phyloP scores from a whole-genome alignment of 23 tunicate species.

The Botrylloides violaceus region DNA sequence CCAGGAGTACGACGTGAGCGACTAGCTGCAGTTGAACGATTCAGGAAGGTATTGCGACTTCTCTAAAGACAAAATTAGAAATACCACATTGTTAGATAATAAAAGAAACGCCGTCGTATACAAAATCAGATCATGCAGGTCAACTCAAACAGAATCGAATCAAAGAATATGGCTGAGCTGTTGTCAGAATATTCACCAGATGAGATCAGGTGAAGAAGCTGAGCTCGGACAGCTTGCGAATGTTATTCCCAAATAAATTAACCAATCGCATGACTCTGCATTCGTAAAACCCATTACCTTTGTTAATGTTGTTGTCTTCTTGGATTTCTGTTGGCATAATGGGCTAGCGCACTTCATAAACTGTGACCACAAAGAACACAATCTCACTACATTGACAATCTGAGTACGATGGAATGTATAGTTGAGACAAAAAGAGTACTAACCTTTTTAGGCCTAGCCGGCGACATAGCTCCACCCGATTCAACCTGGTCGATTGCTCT shows the following conservation, averaged over 20 bases:
- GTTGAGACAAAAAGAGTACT: background rate
- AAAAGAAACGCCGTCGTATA: no score
- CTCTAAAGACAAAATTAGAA: no score
- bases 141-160: no score
- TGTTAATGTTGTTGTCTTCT: background rate
- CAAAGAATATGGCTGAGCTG: no score
- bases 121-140: no score
- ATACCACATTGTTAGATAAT: no score
- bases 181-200: no score
- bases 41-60: constrained; percentile 10
- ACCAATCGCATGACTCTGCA: no score
- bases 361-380: constrained; percentile 5
- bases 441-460: background rate
- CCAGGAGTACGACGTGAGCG: constrained; percentile 21
- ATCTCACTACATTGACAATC: background rate
- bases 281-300: background rate
- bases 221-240: no score
- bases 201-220: no score
- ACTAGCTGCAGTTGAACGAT: constrained; percentile 19
- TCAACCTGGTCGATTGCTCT: background rate
- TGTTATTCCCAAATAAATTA: no score
- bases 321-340: constrained; percentile 6
- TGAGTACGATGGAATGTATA: background rate
- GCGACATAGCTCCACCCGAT: background rate
- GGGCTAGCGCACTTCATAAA: constrained; percentile 21